Base-by-base conservation (phyloP, 2,113 vertebrate species). In the Triplophysa dalaica region DNA sequence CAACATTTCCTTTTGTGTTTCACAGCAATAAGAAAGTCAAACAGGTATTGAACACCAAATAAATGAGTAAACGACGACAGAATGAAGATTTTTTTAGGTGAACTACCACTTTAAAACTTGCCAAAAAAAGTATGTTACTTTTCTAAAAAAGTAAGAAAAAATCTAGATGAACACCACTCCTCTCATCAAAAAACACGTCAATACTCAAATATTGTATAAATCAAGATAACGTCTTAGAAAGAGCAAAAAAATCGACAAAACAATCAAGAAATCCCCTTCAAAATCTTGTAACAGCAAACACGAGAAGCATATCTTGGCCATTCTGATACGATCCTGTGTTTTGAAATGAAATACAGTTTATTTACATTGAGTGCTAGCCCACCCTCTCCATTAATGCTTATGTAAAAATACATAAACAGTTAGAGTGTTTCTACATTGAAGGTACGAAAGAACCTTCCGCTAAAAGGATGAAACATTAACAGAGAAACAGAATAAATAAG, bases 341-440 rank as follows among this genome's bases (percentile, higher is more conserved):
- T 83, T 82, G 75, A 77, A 75, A 78, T 74, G 79, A 89, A 85
- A 82, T 87, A 75, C 82, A 82, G 83, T 38, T 38, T 87, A 90
- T 91, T 87, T 88, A 91, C 87, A 89, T 70, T 84, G 85, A 76
- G 84, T 86, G 86, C 86, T 73, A 85, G 89, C 89, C 82, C 87
- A 67, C 84, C 75, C 82, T 69, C 82, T 84, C 81, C 43, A 85
- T 81, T 80, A 85, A 72, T 83, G 87, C 86, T 87, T 70, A 84
- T 80, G 85, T 86, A 84, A 88, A 86, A 88, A 82, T 84, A 85
- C 79, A 75, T 73, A 65, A 84, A 86, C 87, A 88, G 72, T 68
- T 78, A 3, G 73, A 74, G 72, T 76, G 81, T 67, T 77, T 78
- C 70, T 58, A 87, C 82, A 88, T n/a, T 38, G n/a, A 89, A 85